Evolutionary conservation across 1,140 invertebrate genomes (phyloP).

Genomic region (Hydropsyche tenuis): DNA sequence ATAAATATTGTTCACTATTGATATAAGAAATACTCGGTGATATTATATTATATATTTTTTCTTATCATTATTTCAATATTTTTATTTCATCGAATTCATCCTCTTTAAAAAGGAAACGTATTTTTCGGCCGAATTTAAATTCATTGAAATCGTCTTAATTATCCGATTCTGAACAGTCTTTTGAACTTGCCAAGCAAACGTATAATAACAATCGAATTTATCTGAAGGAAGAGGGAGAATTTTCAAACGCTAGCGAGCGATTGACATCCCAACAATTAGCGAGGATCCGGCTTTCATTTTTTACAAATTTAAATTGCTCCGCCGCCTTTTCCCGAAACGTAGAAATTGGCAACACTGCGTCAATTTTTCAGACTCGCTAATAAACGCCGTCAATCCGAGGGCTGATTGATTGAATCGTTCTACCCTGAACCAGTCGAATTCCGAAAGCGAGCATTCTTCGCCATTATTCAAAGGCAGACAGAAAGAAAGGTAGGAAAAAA

Average conservation of each 20-base stretch:
- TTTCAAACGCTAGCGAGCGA: too few species aligned
- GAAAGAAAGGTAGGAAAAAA: too few species aligned
- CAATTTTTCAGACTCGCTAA: constrained; percentile 11
- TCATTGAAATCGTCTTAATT: neutral
- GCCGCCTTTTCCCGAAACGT: neutral
- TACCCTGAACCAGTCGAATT: neutral
- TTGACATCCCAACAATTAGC: too few species aligned
- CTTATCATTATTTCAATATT: constrained; percentile 5
- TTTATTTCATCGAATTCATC: neutral
- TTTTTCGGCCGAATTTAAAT: neutral
- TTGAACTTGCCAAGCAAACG: too few species aligned
- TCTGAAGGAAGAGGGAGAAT: constrained; percentile 2
- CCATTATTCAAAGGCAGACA: constrained; percentile 21
- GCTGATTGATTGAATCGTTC: constrained; percentile 22
- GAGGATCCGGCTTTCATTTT: too few species aligned
- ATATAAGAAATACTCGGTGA: too few species aligned
- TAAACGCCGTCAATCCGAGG: constrained; percentile 11
- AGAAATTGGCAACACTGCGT: neutral
- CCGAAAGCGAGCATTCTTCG: too few species aligned
- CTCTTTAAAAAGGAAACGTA: neutral
- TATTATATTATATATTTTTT: too few species aligned
- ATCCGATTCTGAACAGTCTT: neutral
- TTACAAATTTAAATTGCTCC: constrained; percentile 2
- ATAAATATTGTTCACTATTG: too few species aligned
- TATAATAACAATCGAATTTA: too few species aligned